Base-by-base conservation (phyloP, 2,797 vertebrate species). In the Danio jaintianensis region DNA sequence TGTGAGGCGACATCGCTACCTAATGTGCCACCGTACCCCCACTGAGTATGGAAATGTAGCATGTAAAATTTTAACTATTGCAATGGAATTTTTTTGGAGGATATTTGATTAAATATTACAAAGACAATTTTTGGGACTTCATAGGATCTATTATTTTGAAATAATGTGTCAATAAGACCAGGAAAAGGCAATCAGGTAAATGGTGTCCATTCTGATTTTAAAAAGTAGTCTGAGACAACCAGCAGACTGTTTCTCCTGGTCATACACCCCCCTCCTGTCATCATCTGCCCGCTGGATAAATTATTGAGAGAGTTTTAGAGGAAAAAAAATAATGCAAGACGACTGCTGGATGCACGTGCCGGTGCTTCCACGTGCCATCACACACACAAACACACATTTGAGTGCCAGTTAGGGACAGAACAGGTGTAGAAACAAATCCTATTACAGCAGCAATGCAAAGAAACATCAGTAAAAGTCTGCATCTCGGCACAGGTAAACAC, bases 231-330 rank as follows among this genome's bases (percentile, higher is more conserved):
- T 13, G 6, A 29, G 59, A 9, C 52, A 66, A 53, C 52, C 13
- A 67, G 16, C 13, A 45, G 61, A 58, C 22, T 47, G 68, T 64
- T 50, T 64, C 40, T 78, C 22, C 53, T 78, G 22, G 62, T 73
- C 55, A 22, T 29, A 1, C 29, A 80, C 40, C 64, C 58, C 10
- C 78, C 10, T 22, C 38, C 56, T 72, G 68, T 73, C 69, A 72
- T 70, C 80, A 58, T 74, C 75, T 79, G 59, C 38, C 52, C n/a
- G 7, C 47, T 18, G n/a, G 38, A 83, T 85, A 64, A 84, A 87
- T 85, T 85, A 85, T 87, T 85, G 78, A 85, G 56, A 53, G 70
- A 68, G 67, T 69, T 61, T 83, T 29, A 29, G 75, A 79, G 75
- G 61, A 83, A 79, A 81, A 79, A 56, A 67, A 67, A 85, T 78